Percentiles rank a stretch among this genome's conserved stretches.
Evolutionary conservation across 2,113 vertebrate species (phyloP).

Genomic region (Bombycilla garrulus): DNA sequence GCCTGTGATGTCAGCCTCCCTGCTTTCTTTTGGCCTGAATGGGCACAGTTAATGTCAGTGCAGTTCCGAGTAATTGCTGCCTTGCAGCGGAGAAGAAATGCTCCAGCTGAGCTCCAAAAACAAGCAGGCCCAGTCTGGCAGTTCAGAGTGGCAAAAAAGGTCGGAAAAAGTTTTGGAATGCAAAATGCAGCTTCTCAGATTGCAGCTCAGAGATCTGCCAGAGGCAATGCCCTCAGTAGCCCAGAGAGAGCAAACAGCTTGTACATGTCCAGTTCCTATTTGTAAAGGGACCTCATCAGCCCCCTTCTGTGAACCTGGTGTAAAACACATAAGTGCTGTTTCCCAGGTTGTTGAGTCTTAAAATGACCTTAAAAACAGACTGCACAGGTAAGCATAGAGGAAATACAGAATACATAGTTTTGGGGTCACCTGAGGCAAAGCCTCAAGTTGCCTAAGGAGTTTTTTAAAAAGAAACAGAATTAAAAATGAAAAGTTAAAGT

Average conservation of each 20-base stretch:
- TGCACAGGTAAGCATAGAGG: background rate
- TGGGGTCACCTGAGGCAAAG: background rate
- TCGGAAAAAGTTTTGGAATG: background rate
- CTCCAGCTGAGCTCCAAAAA: rapidly evolving
- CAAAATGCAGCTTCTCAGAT: background rate
- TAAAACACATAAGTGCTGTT: background rate
- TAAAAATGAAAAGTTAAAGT: background rate
- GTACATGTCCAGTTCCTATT: rapidly evolving
- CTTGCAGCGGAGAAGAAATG: background rate
- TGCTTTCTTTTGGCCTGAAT: background rate
- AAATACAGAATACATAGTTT: background rate
- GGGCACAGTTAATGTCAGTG: background rate
- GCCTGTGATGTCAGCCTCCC: rapidly evolving
- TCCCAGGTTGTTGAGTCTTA: background rate
- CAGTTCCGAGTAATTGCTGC: background rate
- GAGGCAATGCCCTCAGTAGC: background rate
- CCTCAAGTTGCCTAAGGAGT: background rate
- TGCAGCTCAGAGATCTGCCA: background rate
- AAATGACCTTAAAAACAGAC: background rate
- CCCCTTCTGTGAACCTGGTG: background rate
- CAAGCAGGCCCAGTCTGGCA: background rate
- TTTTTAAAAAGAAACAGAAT: background rate
- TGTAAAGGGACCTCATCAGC: background rate
- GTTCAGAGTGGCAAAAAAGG: background rate
- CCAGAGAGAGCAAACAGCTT: background rate